phyloP scores from a whole-genome alignment of 2,113 vertebrate species.

The Lucifuga dentata region DNA sequence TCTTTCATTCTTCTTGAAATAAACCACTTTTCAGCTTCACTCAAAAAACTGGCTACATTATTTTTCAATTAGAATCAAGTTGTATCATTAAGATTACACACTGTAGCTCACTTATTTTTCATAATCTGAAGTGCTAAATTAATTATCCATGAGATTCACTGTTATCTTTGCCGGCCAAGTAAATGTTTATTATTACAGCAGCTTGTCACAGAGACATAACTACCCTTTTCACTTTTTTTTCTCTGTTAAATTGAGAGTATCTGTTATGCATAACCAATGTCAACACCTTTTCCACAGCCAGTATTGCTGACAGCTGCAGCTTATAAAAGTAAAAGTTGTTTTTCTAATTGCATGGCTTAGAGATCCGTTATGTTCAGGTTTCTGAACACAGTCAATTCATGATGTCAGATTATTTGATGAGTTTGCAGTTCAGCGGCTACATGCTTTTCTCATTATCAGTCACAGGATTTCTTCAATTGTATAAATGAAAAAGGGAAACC shows the following conservation, averaged over 20 bases:
- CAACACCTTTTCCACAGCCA: not conserved
- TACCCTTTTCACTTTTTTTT: slow-evolving; percentile 4
- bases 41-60: slow-evolving; percentile 8
- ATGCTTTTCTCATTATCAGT: not conserved
- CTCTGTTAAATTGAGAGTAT: slow-evolving; percentile 4
- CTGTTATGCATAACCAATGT: not conserved
- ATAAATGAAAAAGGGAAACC: slow-evolving; percentile 15
- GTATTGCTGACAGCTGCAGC: not conserved
- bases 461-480: not conserved
- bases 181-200: slow-evolving; percentile 21
- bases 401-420: not conserved
- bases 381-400: not conserved
- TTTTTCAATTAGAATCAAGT: slow-evolving; percentile 43
- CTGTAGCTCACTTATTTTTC: slow-evolving; percentile 32
- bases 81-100: slow-evolving; percentile 21
- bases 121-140: slow-evolving; percentile 39
- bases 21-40: slow-evolving; percentile 15
- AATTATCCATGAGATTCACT: slow-evolving; percentile 33
- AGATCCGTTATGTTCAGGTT: too few relatives aligned
- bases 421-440: not conserved
- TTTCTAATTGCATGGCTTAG: too few relatives aligned
- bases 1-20: slow-evolving; percentile 3
- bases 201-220: slow-evolving; percentile 32
- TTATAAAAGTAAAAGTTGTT: too few relatives aligned
- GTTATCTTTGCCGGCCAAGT: slow-evolving; percentile 26